phyloP scores from a whole-genome alignment of 2,888 invertebrate species.

The Nephrotoma flavescens region DNA sequence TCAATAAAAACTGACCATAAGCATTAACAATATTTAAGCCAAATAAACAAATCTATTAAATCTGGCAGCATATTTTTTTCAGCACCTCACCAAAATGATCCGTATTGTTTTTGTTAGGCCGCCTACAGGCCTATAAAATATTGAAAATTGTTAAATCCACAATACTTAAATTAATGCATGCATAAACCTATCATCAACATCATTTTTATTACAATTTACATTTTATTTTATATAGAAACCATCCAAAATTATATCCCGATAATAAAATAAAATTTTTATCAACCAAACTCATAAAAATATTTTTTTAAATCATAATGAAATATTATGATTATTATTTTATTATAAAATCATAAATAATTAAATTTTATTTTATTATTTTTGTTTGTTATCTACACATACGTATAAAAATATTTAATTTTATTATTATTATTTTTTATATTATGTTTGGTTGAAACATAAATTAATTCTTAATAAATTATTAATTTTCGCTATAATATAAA shows the following conservation, averaged over 20 bases:
- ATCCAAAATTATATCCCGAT: neutral
- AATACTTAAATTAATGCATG: neutral
- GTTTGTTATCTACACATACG: neutral
- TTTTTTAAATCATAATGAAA: neutral
- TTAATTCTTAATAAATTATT: neutral
- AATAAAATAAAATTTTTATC: neutral
- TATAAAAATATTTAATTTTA: neutral
- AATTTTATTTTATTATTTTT: neutral
- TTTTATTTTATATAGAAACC: neutral
- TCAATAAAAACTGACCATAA: no score
- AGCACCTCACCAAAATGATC: no score
- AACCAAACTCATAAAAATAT: neutral
- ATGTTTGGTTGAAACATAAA: neutral
- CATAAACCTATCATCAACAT: neutral
- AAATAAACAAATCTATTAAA: no score
- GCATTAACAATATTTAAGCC: no score
- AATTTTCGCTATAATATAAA: neutral
- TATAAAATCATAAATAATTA: neutral
- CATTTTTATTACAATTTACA: neutral
- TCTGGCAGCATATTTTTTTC: no score
- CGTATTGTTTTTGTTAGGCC: no score
- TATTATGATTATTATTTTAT: neutral
- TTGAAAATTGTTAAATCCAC: no score
- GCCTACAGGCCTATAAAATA: no score
- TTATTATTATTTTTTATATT: neutral